phyloP scores from a whole-genome alignment of 2,888 invertebrate genomes.

The Diarsia mendica region DNA sequence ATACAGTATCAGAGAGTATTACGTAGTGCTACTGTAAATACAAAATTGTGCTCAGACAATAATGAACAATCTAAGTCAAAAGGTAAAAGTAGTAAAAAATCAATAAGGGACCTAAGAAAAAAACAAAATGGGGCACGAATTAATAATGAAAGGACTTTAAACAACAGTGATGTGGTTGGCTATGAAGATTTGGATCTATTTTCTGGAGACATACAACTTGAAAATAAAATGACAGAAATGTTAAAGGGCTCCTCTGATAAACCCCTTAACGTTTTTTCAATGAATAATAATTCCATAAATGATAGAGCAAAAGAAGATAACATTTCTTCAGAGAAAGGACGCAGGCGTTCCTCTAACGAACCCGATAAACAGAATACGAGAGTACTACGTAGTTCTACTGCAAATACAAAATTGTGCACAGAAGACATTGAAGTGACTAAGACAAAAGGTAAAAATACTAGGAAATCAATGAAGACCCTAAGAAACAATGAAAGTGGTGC shows the following conservation, averaged over 20 bases:
- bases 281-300: neutral
- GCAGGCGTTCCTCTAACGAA: slow-evolving; percentile 68
- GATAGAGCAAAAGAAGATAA: neutral
- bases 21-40: slow-evolving; percentile 69
- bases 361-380: slow-evolving; percentile 61
- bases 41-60: slow-evolving; percentile 27
- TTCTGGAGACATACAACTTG: slow-evolving; percentile 42
- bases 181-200: slow-evolving; percentile 75
- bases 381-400: slow-evolving; percentile 73
- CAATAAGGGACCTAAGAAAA: neutral
- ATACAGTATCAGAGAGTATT: slow-evolving; percentile 68
- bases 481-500: slow-evolving; percentile 3
- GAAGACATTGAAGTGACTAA: slow-evolving; percentile 34
- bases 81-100: slow-evolving; percentile 14
- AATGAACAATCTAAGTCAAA: slow-evolving; percentile 14
- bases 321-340: slow-evolving; percentile 56
- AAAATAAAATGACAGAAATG: slow-evolving; percentile 11
- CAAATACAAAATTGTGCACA: slow-evolving; percentile 20
- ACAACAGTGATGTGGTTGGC: slow-evolving; percentile 44
- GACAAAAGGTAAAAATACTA: slow-evolving; percentile 13
- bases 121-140: slow-evolving; percentile 7
- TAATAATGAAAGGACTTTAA: slow-evolving; percentile 1
- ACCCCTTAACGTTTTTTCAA: neutral
- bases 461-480: neutral
- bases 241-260: neutral